Evolutionary conservation across 1,140 invertebrate species (phyloP).

Genomic region (Ips nitidus): DNA sequence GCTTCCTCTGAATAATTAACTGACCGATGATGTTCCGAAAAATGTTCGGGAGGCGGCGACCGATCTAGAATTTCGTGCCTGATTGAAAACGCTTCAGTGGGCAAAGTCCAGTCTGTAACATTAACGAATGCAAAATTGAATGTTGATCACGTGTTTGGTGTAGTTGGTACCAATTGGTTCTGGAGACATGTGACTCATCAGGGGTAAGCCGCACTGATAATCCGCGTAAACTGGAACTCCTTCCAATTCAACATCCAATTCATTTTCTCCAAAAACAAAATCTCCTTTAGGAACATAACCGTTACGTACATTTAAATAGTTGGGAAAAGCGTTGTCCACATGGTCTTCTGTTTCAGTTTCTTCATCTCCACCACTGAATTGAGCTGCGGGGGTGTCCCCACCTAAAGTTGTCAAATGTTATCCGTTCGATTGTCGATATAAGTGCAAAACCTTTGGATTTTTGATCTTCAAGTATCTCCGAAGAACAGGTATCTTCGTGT

Average conservation of each 20-base stretch:
- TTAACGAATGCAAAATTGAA: constrained; percentile 2
- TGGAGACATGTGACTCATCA: constrained; percentile 54
- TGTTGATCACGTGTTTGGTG: background rate
- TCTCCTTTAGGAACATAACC: constrained; percentile 59
- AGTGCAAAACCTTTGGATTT: constrained; percentile 37
- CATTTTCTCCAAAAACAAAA: constrained; percentile 72
- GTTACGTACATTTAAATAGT: constrained; percentile 42
- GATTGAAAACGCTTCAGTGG: constrained; percentile 82
- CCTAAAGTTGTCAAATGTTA: background rate
- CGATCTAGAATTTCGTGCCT: constrained; percentile 74
- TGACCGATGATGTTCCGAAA: constrained; percentile 59
- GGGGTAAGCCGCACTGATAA: constrained; percentile 46
- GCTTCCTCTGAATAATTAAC: constrained; percentile 60
- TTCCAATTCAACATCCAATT: constrained; percentile 58
- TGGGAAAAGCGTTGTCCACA: constrained; percentile 53
- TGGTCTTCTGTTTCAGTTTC: constrained; percentile 62
- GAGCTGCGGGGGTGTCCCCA: constrained; percentile 53
- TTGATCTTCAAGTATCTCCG: constrained; percentile 23
- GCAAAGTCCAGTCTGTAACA: constrained; percentile 69
- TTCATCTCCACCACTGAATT: constrained; percentile 59
- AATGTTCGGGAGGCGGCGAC: constrained; percentile 68
- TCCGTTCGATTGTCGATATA: background rate
- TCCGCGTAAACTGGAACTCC: constrained; percentile 31
- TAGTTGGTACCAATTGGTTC: constrained; percentile 26
- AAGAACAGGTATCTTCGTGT: constrained; percentile 3